Conservation (phyloP, 2,888 invertebrate genomes). For the Anoplius nigerrimus region DNA sequence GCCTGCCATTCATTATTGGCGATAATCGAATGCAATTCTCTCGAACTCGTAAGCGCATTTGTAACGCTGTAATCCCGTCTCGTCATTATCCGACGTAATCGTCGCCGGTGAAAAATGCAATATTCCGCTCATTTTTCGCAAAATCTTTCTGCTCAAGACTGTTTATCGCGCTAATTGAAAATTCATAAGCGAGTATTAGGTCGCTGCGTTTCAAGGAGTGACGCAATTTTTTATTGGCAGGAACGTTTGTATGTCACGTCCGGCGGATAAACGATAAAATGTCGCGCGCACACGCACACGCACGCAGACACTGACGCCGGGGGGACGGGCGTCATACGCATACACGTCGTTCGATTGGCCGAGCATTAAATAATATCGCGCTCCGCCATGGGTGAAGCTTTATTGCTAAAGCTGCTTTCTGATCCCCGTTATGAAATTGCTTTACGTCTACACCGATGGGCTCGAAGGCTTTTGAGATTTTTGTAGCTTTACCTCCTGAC, state of each 20-base stretch:
- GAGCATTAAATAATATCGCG: constrained; percentile 55
- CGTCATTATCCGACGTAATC: too few species aligned
- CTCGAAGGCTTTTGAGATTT: constrained; percentile 46
- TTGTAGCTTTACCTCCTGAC: constrained; percentile 34
- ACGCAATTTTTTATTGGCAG: too few species aligned
- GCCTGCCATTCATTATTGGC: neutral
- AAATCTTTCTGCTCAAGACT: too few species aligned
- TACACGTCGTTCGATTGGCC: constrained; percentile 35
- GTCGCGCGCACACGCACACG: neutral
- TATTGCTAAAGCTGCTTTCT: constrained; percentile 49
- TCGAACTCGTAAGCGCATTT: too few species aligned
- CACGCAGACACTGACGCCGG: neutral
- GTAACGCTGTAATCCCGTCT: too few species aligned
- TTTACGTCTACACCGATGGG: constrained; percentile 46
- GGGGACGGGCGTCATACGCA: constrained; percentile 4
- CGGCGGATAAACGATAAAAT: neutral
- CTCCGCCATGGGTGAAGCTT: constrained; percentile 40
- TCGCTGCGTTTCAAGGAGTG: too few species aligned
- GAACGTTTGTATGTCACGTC: too few species aligned
- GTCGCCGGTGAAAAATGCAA: too few species aligned
- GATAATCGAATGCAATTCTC: too few species aligned
- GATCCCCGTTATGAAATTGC: constrained; percentile 53
- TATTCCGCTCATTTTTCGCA: too few species aligned
- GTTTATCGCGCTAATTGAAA: too few species aligned
- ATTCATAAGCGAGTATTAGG: too few species aligned